Base-by-base conservation (phyloP, 2,888 invertebrate species). In the Pseudanteris insignis region DNA sequence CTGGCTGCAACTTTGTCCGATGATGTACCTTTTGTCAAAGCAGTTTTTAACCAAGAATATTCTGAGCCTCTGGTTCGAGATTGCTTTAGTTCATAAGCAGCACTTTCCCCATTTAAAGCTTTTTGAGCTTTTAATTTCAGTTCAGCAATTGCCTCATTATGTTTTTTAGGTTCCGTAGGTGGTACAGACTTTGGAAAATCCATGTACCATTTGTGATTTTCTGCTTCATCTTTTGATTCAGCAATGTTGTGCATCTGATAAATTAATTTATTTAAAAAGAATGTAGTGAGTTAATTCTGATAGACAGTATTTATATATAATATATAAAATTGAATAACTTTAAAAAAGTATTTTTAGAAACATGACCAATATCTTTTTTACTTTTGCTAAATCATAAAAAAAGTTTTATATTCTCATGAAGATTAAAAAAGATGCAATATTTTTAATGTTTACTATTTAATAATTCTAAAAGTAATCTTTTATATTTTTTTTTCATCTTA, bases 1-100 rank as follows among this genome's bases (percentile, higher is more conserved):
- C 89, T 87, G 0, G 94, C 94, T 1, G 95, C 94, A 53, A 94
- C 86, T 82, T 90, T 91, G 80, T 96, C 96, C 0, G 88, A 86
- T 0, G 89, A 85, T 0, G 94, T 94, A 64, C 96, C 96, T 67
- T 88, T 89, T 7, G 86, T 83, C 67, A 93, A 82, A 6, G 94
- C 86, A 1, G 89, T 90, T 67, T 87, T 86, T 62, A 92, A 86
- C 93, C 93, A 94, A 48, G 86, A 84, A 69, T 86, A 86, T 67
- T 90, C 88, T 0, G 88, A 86, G 18, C 85, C 83, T 2, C 83
- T 81, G 67, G 84, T 84, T 44, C 83, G 75, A 1, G 76, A 74
- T 62, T 77, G 73, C 44, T 78, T 79, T 9, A 76, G 41, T 14
- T 78, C 75, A 60, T 70, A 77, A 1, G 85, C 85, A 37, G 85